phyloP scores from a whole-genome alignment of 1,140 invertebrate species.

The Lethrus apterus region DNA sequence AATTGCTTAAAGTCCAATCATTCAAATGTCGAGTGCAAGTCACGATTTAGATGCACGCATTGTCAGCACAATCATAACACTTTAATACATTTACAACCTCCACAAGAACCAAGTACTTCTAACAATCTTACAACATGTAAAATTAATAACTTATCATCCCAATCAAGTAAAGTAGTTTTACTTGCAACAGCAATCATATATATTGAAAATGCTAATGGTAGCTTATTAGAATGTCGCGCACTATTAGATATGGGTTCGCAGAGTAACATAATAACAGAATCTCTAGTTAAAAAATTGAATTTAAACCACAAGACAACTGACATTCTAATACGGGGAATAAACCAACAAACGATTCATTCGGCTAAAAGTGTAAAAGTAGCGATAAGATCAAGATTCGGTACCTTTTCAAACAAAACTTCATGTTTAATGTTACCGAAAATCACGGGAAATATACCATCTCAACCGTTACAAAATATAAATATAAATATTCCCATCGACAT shows the following conservation, averaged over 20 bases:
- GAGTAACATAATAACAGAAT: conserved; percentile 14
- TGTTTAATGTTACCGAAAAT: conserved; percentile 5
- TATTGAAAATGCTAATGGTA: conserved; percentile 7
- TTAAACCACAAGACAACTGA: neutral
- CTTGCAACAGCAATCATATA: conserved; percentile 11
- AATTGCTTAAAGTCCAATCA: neutral
- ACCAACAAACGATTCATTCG: neutral
- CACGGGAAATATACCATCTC: neutral
- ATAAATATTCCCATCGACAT: conserved; percentile 4
- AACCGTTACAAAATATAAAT: conserved; percentile 1
- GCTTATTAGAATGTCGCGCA: conserved; percentile 4
- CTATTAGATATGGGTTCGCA: conserved; percentile 15
- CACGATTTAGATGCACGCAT: neutral
- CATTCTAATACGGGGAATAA: conserved; percentile 1
- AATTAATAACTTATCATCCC: neutral
- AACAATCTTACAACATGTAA: neutral
- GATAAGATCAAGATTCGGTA: neutral
- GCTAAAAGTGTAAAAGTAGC: neutral
- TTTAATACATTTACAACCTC: neutral
- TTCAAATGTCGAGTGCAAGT: neutral
- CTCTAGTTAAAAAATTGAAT: conserved; percentile 12
- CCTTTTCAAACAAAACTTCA: neutral
- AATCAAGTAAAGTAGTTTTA: neutral
- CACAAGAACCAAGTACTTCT: neutral
- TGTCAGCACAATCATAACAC: neutral